phyloP scores from a whole-genome alignment of 2,113 vertebrate genomes.

The Daboia siamensis region DNA sequence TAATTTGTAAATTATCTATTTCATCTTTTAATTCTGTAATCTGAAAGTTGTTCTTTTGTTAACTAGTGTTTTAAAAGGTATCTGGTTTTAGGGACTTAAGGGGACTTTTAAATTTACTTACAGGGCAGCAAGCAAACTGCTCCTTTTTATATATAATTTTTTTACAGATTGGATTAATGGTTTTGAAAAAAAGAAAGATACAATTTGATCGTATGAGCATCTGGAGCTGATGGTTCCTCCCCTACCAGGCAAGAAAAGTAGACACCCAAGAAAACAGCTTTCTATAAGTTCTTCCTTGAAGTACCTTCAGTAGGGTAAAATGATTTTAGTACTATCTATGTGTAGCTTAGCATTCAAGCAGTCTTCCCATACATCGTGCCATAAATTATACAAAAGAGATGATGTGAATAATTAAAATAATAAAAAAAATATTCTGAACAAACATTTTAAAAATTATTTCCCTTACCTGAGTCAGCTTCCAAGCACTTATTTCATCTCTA shows the following conservation, averaged over 20 bases:
- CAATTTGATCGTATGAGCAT: neutral
- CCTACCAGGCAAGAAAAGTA: neutral
- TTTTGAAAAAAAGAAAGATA: neutral
- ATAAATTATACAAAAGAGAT: constrained; percentile 30
- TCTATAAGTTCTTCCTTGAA: neutral
- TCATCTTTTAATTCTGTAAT: neutral
- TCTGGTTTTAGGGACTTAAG: neutral
- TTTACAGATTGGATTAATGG: neutral
- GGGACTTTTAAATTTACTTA: neutral
- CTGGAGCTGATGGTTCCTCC: neutral
- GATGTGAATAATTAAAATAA: constrained; percentile 32
- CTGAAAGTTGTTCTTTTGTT: neutral
- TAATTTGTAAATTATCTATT: no score
- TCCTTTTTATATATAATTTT: neutral
- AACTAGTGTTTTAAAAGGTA: neutral
- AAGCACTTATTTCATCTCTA: constrained; percentile 35
- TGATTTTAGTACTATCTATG: neutral
- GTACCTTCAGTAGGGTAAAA: neutral
- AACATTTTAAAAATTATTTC: constrained; percentile 35
- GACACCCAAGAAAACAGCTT: neutral
- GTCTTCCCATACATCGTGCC: neutral
- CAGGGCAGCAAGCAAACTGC: neutral
- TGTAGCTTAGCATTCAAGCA: constrained; percentile 19
- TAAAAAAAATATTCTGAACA: constrained; percentile 39
- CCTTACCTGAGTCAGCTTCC: constrained; percentile 61